A percentile compares a stretch with the other conserved stretches of the same genome.
phyloP scores from a whole-genome alignment of 2,113 vertebrate species.

The Amblyornis subalaris region DNA sequence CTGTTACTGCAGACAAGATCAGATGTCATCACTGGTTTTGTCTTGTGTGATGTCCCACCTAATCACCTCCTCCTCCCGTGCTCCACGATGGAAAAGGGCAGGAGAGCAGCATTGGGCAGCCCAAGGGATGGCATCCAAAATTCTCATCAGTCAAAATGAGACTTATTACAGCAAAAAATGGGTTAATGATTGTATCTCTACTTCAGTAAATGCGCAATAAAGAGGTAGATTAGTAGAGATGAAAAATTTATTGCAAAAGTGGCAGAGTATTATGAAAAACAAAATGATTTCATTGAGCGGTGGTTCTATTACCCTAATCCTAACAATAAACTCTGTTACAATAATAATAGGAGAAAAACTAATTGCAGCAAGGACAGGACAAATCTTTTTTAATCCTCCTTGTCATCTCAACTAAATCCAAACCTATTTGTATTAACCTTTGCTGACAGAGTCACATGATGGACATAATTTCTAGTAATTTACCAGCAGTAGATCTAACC shows the following conservation, averaged over 20 bases:
- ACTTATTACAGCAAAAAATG: conserved; percentile 11
- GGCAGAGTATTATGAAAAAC: conserved; percentile 42
- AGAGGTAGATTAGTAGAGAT: conserved; percentile 72
- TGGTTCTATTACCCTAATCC: conserved; percentile 58
- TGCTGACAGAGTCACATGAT: conserved; percentile 90
- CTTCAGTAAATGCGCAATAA: conserved; percentile 57
- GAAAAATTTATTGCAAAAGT: conserved; percentile 66
- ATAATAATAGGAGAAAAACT: conserved; percentile 78
- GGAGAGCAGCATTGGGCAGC: neutral
- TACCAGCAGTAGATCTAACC: conserved; percentile 88
- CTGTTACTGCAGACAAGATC: neutral
- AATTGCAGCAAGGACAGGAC: conserved; percentile 79
- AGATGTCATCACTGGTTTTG: neutral
- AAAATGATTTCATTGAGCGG: conserved; percentile 48
- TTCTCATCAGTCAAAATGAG: neutral
- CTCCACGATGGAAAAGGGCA: rapidly evolving
- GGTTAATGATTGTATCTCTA: conserved; percentile 58
- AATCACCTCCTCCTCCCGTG: neutral
- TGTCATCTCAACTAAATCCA: conserved; percentile 85
- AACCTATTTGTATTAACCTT: conserved; percentile 90
- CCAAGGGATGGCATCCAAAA: rapidly evolving
- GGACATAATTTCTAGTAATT: conserved; percentile 91
- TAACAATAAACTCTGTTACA: conserved; percentile 68
- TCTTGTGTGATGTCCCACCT: neutral
- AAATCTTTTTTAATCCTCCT: conserved; percentile 84